These are phyloP conservation scores for Thinocorus orbignyianus DNA, from an alignment of 2,113 vertebrate genomes.

Conservation along the genomic window DNA sequence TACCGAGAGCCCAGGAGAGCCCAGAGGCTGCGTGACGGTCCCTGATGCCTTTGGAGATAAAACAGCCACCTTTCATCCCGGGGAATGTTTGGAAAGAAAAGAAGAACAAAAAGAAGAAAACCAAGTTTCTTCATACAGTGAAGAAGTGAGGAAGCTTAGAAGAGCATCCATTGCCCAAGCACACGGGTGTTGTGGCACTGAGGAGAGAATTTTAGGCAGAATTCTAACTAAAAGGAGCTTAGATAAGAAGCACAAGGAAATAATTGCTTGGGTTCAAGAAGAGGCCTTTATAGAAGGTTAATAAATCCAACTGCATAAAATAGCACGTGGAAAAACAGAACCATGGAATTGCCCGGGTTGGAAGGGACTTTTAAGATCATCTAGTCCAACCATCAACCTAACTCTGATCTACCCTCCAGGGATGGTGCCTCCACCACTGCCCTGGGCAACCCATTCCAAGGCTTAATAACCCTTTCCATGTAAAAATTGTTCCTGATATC, in stretches of 20 bases:
- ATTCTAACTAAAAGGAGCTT: background rate
- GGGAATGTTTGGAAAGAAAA: background rate
- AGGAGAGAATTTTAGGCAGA: background rate
- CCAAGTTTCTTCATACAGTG: background rate
- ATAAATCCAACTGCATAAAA: background rate
- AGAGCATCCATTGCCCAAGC: background rate
- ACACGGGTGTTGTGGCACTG: accelerated
- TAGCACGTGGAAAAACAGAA: no score
- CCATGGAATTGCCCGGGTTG: no score
- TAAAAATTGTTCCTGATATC: no score
- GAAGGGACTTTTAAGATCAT: no score
- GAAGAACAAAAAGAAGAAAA: background rate
- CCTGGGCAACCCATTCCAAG: no score
- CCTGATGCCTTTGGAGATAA: background rate
- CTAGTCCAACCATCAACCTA: no score
- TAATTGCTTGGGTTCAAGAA: background rate
- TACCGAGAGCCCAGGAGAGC: background rate
- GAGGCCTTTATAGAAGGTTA: background rate
- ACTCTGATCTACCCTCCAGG: no score
- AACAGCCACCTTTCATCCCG: background rate
- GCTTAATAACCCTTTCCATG: no score
- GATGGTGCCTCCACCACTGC: no score
- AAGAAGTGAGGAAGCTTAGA: background rate
- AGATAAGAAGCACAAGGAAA: background rate
- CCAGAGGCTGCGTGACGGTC: background rate